Evolutionary conservation across 2,113 vertebrate species (phyloP), one percentile per base, ranked within the genome.

Genomic region (Stictonetta naevosa): DNA sequence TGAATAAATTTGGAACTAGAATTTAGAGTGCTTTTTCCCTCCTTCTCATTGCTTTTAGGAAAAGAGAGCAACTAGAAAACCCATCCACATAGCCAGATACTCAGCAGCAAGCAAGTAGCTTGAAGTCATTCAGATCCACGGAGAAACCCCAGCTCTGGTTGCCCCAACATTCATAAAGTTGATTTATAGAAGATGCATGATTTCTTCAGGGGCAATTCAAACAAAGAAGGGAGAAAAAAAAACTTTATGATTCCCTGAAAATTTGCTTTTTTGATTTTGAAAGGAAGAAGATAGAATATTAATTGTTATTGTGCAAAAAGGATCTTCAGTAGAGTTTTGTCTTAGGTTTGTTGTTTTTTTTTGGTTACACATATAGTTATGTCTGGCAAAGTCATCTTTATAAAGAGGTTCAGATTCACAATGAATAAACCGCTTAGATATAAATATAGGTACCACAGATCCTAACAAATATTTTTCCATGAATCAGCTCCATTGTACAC

Each of bases 301-400:
- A 86, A 60, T 33, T 64, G 15, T 12, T 53, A 17, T 28, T 42
- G 4, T 31, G 42, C 29, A 11, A 73, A 76, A 63, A 64, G 5
- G 3, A 48, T 58, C 58, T 76, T 79, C 33, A 93, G 21, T 22
- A 84, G 60, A 28, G 38, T 42, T 85, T 87, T 79, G 12, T 52
- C 36, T 77, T 64, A 34, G 7, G 55, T 5, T 18, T 6, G 36
- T 29, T 40, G 7, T 48, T 14, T 78, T 84, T 85, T 86, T 75
- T 90, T 86, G 13, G 22, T 78, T 86, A 55, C 20, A 22, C 72
- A 5, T 44, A 19, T 59, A 50, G 16, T 86, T 9, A 13, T 90
- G 48, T 82, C 66, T 85, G 77, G 20, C 71, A 55, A 96, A 93
- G 46, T 69, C 18, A 95, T 91, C 74, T 87, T 73, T 68, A 76